Percentiles rank a stretch among this genome's conserved stretches.
phyloP scores from a whole-genome alignment of 1,140 invertebrate genomes.

The Holcopasites calliopsidis region DNA sequence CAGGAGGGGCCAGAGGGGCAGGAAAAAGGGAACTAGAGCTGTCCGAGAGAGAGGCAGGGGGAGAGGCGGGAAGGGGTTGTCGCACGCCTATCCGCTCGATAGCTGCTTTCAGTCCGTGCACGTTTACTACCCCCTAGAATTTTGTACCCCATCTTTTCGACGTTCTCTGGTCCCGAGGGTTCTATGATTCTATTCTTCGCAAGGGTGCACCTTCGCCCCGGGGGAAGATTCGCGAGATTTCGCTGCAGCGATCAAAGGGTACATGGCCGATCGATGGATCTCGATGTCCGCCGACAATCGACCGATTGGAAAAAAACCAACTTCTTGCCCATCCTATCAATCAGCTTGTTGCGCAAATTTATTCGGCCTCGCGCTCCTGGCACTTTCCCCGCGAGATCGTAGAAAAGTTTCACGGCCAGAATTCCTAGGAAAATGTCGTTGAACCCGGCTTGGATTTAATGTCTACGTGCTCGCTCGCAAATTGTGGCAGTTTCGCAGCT shows the following conservation, averaged over 20 bases:
- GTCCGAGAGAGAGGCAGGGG: conserved; percentile 59
- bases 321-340: no score
- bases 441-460: conserved; percentile 52
- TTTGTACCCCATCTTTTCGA: conserved; percentile 60
- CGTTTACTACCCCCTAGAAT: conserved; percentile 69
- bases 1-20: conserved; percentile 30
- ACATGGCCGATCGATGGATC: not conserved
- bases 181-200: not conserved
- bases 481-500: conserved; percentile 52
- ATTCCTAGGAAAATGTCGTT: conserved; percentile 51
- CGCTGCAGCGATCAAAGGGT: not conserved
- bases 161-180: not conserved
- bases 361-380: no score
- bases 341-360: no score
- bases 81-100: conserved; percentile 78
- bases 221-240: not conserved
- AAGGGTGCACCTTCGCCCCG: not conserved
- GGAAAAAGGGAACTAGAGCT: conserved; percentile 67
- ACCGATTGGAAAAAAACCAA: no score
- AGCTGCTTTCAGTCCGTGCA: conserved; percentile 77
- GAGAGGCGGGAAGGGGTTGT: conserved; percentile 67
- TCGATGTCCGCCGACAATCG: no score
- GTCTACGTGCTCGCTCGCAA: conserved; percentile 61
- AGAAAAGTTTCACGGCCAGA: conserved; percentile 24
- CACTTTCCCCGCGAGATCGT: no score